A percentile compares a stretch with the other conserved stretches of the same genome.
These are phyloP conservation scores for human DNA, from an alignment of 2,113 vertebrate genomes.

Conservation along the genomic window DNA sequence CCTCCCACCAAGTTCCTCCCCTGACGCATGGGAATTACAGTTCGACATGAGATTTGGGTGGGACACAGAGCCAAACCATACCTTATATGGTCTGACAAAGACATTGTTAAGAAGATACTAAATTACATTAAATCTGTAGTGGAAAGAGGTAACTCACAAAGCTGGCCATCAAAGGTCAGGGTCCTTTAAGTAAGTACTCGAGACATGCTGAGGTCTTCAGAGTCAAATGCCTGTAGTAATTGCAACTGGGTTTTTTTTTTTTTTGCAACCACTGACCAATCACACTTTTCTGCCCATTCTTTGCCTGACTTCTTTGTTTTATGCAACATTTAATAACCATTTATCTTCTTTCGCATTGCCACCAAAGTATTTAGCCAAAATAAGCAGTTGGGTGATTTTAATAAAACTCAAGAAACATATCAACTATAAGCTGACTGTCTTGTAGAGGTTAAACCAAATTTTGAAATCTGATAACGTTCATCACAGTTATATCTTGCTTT, in stretches of 20 bases:
- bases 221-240: neutral
- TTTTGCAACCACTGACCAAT: neutral
- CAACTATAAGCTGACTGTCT: neutral
- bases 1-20: too few relatives aligned
- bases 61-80: neutral
- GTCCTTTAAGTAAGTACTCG: neutral
- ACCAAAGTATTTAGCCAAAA: neutral
- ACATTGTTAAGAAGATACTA: neutral
- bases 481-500: neutral
- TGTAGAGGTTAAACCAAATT: neutral
- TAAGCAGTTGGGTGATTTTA: neutral
- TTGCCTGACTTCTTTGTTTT: neutral
- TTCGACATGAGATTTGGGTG: too few relatives aligned
- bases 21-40: too few relatives aligned
- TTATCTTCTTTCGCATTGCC: neutral
- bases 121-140: slow-evolving; percentile 14
- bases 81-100: neutral
- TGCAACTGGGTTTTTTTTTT: neutral
- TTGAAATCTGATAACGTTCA: neutral
- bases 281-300: neutral
- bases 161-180: neutral
- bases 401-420: neutral
- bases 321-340: neutral
- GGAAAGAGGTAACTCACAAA: slow-evolving; percentile 30
- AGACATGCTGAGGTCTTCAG: neutral